Conservation (phyloP, 2,113 vertebrate species). For the Emydocephalus ijimae region DNA sequence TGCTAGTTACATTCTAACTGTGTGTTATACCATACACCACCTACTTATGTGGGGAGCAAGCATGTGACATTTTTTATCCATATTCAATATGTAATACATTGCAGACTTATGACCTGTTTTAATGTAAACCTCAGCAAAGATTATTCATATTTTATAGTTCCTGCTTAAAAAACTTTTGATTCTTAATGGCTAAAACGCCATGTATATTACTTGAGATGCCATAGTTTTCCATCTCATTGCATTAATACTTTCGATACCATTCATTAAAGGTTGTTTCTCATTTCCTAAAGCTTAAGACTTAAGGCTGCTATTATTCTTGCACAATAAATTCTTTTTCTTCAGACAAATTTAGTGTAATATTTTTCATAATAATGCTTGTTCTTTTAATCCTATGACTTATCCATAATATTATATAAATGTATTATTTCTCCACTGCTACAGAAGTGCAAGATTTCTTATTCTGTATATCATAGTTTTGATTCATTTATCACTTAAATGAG, state of each 20-base stretch:
- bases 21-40: not conserved
- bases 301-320: not conserved
- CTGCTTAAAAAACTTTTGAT: not conserved
- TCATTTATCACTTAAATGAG: not conserved
- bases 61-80: not conserved
- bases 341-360: slow-evolving; percentile 6
- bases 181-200: slow-evolving; percentile 21
- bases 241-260: not conserved
- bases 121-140: slow-evolving; percentile 29
- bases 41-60: slow-evolving; percentile 13
- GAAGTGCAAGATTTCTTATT: not conserved
- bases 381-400: slow-evolving; percentile 14
- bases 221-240: slow-evolving; percentile 3
- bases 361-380: not conserved
- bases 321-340: slow-evolving; percentile 10
- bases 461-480: not conserved
- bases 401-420: slow-evolving; percentile 19
- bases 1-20: slow-evolving; percentile 25
- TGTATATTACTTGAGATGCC: not conserved
- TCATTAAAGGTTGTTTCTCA: slow-evolving; percentile 6
- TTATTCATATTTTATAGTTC: slow-evolving; percentile 17
- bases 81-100: not conserved
- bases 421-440: not conserved
- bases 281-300: slow-evolving; percentile 19
- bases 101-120: slow-evolving; percentile 27